Base-by-base conservation (phyloP, 2,888 invertebrate genomes). In the Caenorhabditis doughertyi region DNA sequence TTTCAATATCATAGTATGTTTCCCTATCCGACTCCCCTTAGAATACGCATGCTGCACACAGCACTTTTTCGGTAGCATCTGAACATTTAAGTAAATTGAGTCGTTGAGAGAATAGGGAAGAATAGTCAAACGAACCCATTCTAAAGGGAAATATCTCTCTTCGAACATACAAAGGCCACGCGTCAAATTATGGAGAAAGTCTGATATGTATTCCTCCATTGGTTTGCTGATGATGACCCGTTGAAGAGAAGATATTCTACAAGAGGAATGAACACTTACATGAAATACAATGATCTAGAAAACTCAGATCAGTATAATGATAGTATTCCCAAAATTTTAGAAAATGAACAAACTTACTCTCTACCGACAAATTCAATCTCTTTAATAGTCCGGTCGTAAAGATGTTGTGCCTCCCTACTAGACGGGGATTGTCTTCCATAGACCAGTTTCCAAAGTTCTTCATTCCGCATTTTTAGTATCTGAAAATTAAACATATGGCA, bases 91-190 rank as follows among this genome's bases (percentile, higher is more conserved):
- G 9, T 32, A 7, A 32, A 4, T 32, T 32, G 32, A 4, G 9
- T 9, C 32, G 9, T 4, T 39, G 39, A 39, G 16, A 13, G 11
- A 39, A 39, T 13, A 11, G 3, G 16, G 16, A 32, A 32, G 32
- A n/a, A n/a, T n/a, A n/a, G 32, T 32, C 32, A 32, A n/a, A 58
- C 25, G 23, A 21, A 60, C 71, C 71, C 71, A 71, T 71, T 60
- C 58, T 5, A 23, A 9, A 16, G 71, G 71, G 39, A 71, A 71
- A 25, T 49, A 18, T 35, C 58, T 27, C 11, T 18, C 18, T 18
- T 47, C 47, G 18, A 64, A 64, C 9, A n/a, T 11, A 44, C 64
- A 64, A 3, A 44, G 23, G 3, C 42, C 9, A 2, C 35, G 51
- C 25, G 32, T 29, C 32, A 25, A 3, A 23, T n/a, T 25, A 1